Percentiles rank a stretch among this genome's conserved stretches.
phyloP scores from a whole-genome alignment of 2,797 vertebrate species.

The Acanthopagrus latus region DNA sequence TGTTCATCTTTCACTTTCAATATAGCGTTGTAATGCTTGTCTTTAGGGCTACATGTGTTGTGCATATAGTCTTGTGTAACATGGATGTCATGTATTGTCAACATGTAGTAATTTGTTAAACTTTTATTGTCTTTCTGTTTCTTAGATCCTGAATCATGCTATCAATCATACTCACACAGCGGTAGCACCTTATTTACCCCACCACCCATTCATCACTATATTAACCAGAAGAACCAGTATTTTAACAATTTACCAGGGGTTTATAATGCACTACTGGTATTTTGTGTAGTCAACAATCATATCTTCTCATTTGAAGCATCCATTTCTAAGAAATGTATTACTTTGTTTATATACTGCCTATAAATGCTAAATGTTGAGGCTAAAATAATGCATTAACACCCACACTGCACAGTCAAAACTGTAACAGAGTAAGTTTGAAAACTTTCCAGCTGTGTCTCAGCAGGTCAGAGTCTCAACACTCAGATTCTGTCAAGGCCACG shows the following conservation, averaged over 20 bases:
- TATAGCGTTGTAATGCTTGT: too few relatives aligned
- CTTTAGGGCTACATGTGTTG: neutral
- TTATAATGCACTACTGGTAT: neutral
- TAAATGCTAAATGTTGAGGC: neutral
- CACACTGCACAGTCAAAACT: neutral
- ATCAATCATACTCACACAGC: too few relatives aligned
- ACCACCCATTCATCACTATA: too few relatives aligned
- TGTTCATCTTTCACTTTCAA: too few relatives aligned
- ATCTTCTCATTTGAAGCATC: neutral
- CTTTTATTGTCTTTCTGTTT: neutral
- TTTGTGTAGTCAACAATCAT: neutral
- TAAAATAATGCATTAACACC: neutral
- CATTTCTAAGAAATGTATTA: too few relatives aligned
- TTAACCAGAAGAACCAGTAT: too few relatives aligned
- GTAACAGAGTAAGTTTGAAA: neutral
- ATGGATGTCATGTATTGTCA: neutral
- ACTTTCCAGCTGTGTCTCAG: constrained; percentile 14
- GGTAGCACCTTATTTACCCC: neutral
- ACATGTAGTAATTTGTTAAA: neutral
- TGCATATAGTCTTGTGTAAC: neutral
- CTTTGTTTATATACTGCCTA: neutral
- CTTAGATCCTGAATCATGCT: neutral
- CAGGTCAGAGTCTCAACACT: constrained; percentile 24
- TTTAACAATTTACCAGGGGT: neutral
- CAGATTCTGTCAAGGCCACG: constrained; percentile 24